Evolutionary conservation across 2,797 vertebrate species (phyloP).

Genomic region (Catharus ustulatus): DNA sequence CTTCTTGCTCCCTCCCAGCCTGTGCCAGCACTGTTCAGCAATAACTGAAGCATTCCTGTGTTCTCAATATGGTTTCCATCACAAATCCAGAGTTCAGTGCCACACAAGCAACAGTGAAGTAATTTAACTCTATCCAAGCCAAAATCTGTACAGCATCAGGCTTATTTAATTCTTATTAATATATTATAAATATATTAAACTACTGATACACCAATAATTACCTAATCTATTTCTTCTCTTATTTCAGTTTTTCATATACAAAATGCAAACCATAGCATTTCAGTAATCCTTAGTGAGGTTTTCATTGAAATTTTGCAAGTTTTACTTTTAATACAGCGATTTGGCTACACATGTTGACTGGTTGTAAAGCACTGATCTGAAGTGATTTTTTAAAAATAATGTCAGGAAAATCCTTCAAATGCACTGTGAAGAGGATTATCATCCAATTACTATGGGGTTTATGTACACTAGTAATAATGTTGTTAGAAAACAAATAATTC

Average conservation of each 20-base stretch:
- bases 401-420: not conserved
- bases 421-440: not conserved
- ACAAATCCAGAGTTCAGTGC: not conserved
- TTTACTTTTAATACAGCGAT: not conserved
- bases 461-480: not conserved
- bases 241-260: not conserved
- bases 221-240: not conserved
- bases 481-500: not conserved
- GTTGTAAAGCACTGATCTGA: not conserved
- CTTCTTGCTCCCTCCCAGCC: not conserved
- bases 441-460: not conserved
- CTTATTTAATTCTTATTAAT: not conserved
- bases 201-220: not conserved
- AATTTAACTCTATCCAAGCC: not conserved
- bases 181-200: not conserved
- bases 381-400: not conserved
- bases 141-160: not conserved
- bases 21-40: not conserved
- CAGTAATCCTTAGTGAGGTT: not conserved
- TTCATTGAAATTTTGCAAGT: not conserved
- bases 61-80: not conserved
- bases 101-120: not conserved
- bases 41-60: not conserved
- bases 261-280: not conserved
- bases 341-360: not conserved